phyloP scores from a whole-genome alignment of 2,888 invertebrate species.

The Dascillus cervinus region DNA sequence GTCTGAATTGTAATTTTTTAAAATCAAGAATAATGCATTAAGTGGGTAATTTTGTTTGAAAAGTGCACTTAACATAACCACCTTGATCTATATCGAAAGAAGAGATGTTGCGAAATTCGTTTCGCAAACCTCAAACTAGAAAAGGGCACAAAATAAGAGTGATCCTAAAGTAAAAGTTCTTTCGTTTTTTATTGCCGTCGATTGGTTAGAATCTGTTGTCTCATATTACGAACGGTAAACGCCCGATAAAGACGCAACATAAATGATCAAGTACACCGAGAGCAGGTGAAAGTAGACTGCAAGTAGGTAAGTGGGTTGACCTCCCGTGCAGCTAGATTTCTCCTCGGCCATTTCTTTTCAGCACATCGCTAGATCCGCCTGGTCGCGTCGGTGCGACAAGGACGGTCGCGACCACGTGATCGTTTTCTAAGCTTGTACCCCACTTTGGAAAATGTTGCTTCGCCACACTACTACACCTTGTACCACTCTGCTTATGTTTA shows the following conservation, averaged over 20 bases:
- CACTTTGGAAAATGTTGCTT: slow-evolving; percentile 26
- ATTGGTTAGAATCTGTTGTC: slow-evolving; percentile 4
- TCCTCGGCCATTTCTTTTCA: slow-evolving; percentile 23
- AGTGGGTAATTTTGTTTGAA: no score
- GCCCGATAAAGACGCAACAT: slow-evolving; percentile 9
- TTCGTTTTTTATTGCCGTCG: slow-evolving; percentile 13
- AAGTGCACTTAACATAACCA: no score
- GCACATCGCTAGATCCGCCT: slow-evolving; percentile 1
- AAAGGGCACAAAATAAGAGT: no score
- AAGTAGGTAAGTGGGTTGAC: slow-evolving; percentile 42
- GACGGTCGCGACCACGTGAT: slow-evolving; percentile 24
- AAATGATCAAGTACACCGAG: slow-evolving; percentile 5
- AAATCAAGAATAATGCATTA: no score
- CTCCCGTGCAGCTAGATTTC: slow-evolving; percentile 34
- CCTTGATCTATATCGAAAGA: no score
- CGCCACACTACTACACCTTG: slow-evolving; percentile 21
- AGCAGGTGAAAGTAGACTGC: slow-evolving; percentile 39
- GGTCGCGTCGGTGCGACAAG: slow-evolving; percentile 3
- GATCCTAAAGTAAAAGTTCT: slow-evolving; percentile 20
- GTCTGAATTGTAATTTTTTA: no score
- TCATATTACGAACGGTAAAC: slow-evolving; percentile 7
- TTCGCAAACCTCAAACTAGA: no score
- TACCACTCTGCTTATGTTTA: slow-evolving; percentile 20
- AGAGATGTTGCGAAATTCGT: no score
- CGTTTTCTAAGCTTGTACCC: slow-evolving; percentile 28